Conservation (phyloP, 1,140 invertebrate species). For the Drosophila kohkoa region DNA sequence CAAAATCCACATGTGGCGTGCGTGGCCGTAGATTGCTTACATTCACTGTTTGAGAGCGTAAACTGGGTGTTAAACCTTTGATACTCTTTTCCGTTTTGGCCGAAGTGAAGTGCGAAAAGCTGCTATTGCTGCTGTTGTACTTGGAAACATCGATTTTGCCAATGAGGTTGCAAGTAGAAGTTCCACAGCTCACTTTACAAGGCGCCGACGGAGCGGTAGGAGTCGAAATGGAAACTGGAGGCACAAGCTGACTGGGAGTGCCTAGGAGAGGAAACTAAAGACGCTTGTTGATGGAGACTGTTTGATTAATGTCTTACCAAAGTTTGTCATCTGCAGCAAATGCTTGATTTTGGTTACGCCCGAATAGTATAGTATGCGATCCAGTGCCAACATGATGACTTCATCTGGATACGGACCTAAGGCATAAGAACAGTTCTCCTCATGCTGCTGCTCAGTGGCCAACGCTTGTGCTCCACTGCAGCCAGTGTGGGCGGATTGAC, state of each 20-base stretch:
- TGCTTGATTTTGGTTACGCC: conserved; percentile 47
- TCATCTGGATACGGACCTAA: conserved; percentile 62
- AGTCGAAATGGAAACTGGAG: not conserved
- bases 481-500: not conserved
- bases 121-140: conserved; percentile 22
- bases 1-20: conserved; percentile 55
- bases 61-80: conserved; percentile 7
- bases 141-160: not conserved
- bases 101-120: not conserved
- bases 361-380: conserved; percentile 46
- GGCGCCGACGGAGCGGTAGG: not conserved
- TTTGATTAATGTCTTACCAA: not conserved
- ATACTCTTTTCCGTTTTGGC: not conserved
- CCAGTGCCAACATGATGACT: conserved; percentile 53
- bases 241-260: not conserved
- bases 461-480: not conserved
- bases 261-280: not conserved
- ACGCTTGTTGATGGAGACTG: not conserved
- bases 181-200: not conserved
- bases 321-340: not conserved
- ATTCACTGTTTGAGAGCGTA: conserved; percentile 14
- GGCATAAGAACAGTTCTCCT: not conserved
- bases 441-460: not conserved
- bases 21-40: conserved; percentile 25
- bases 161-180: not conserved